These are phyloP conservation scores for Rhagophthalmus giganteus DNA, from an alignment of 2,888 invertebrate species.

Conservation along the genomic window DNA sequence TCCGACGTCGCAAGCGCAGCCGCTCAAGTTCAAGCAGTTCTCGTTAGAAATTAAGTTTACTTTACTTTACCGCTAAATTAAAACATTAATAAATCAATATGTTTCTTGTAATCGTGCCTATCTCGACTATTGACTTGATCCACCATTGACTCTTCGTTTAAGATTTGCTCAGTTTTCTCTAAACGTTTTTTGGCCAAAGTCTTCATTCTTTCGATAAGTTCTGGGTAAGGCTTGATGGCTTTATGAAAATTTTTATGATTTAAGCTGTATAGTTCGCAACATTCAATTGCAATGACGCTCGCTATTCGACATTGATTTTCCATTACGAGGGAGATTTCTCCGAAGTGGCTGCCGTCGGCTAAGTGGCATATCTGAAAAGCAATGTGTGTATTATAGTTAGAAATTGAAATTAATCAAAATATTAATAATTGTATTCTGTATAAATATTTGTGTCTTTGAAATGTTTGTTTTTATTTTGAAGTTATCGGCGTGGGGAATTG, in stretches of 20 bases:
- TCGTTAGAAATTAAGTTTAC: constrained; percentile 59
- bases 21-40: constrained; percentile 77
- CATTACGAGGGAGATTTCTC: constrained; percentile 55
- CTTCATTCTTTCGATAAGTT: constrained; percentile 46
- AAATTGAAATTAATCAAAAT: no score
- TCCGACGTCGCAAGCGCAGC: constrained; percentile 69
- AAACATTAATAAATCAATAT: no score
- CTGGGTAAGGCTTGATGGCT: constrained; percentile 50
- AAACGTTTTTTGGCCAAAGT: constrained; percentile 38
- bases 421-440: no score
- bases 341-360: constrained; percentile 56
- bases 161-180: constrained; percentile 9
- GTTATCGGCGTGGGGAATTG: no score
- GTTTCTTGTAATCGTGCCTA: no score
- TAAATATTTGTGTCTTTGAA: no score
- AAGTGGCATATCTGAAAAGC: constrained; percentile 54
- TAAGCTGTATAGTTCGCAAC: constrained; percentile 53
- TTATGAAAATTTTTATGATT: constrained; percentile 50
- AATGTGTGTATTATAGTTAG: no score
- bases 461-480: no score
- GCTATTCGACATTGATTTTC: constrained; percentile 51
- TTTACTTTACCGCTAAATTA: background rate
- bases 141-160: no score
- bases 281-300: constrained; percentile 54
- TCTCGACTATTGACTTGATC: no score